Base-by-base conservation (phyloP, 2,113 vertebrate species). In the Grammomys surdaster region DNA sequence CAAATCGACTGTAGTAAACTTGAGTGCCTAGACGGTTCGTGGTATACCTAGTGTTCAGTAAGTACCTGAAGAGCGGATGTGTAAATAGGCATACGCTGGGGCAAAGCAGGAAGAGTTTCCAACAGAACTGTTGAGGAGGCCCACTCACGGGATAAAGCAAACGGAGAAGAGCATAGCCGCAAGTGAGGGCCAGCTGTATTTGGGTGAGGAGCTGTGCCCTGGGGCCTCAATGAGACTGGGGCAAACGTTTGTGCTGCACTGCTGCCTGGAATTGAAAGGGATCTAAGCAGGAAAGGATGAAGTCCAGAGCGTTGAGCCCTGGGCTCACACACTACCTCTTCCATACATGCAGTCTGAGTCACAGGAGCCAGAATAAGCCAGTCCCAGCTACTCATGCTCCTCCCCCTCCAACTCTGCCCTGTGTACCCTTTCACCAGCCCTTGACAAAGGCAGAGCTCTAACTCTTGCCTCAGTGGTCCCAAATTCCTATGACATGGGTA, bases 341-440 rank as follows among this genome's bases (percentile, higher is more conserved):
- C 54, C n/a, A n/a, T 72, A 69, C 33, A 19, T 28, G 58, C 5
- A 65, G 65, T 88, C 94, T 95, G 95, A 96, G 88, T 92, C 90
- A 93, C 36, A 1, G 16, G 80, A 69, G 51, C 46, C 1, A 11
- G 36, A 10, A 9, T 33, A 46, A 89, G 82, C 56, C 54, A 54
- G 75, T 20, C 70, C 12, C 3, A 0, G 31, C 48, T 2, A 12
- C 43, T 28, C 43, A 36, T 0, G 20, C 19, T 7, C 40, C 69
- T 96, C 63, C 75, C 28, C 4, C 85, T 54, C 31, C 19, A 28
- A 33, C 82, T 43, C n/a, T 7, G 40, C 90, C 60, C 73, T 1
- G 17, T 48, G 48, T 48, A 65, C 58, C 82, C 60, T 54, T 14
- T 28, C 6, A 17, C 81, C 80, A 70, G 54, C 75, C 78, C 76